Conservation (phyloP, 2,113 vertebrate species). For the Phalacrocorax brasilianus region DNA sequence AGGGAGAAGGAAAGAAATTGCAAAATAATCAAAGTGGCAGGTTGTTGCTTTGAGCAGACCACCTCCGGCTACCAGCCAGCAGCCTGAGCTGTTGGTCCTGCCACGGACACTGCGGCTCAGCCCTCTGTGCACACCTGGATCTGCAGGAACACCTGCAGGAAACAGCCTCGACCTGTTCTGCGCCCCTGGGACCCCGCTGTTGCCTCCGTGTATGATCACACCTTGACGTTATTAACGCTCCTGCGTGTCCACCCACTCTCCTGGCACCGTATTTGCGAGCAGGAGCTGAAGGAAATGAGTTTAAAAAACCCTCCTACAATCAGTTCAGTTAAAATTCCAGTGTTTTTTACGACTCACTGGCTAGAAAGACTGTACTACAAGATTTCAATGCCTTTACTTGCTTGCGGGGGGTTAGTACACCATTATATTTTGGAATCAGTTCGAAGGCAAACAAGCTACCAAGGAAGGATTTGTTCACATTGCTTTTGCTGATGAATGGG, state of each 20-base stretch:
- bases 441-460: too few species aligned
- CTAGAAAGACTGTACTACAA: too few species aligned
- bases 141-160: slow-evolving; percentile 18
- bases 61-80: background rate
- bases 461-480: too few species aligned
- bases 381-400: too few species aligned
- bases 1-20: background rate
- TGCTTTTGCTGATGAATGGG: too few species aligned
- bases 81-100: background rate
- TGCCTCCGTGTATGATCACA: background rate
- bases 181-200: rapidly evolving
- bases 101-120: rapidly evolving
- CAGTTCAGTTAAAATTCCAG: too few species aligned
- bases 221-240: background rate
- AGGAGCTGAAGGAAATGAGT: background rate
- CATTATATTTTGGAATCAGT: too few species aligned
- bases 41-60: background rate
- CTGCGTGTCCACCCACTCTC: background rate
- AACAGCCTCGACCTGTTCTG: background rate
- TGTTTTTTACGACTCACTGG: too few species aligned
- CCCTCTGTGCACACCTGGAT: background rate
- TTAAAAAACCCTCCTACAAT: too few species aligned
- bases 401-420: too few species aligned
- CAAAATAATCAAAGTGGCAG: rapidly evolving
- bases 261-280: background rate